Conservation (phyloP, 2,888 invertebrate genomes). For the Apamea epomidion region DNA sequence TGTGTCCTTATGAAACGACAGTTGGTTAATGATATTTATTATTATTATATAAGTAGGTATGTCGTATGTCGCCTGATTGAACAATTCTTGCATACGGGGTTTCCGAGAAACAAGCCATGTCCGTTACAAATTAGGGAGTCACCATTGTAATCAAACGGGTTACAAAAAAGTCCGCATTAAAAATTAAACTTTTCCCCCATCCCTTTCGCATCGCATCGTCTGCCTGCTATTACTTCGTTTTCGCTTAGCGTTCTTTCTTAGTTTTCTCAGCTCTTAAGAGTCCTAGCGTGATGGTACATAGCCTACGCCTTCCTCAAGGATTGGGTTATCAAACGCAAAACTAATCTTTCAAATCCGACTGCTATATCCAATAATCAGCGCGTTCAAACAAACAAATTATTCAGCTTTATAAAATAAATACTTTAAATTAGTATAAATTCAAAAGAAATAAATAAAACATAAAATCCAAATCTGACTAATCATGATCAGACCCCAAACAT, state of each 20-base stretch:
- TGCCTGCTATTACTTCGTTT: too few relatives aligned
- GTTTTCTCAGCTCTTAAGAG: background rate
- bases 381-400: background rate
- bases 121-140: constrained; percentile 5
- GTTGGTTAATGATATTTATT: constrained; percentile 21
- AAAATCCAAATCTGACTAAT: too few relatives aligned
- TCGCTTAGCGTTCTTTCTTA: background rate
- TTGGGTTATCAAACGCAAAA: background rate
- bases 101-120: background rate
- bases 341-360: background rate
- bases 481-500: background rate
- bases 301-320: background rate
- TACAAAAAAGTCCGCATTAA: background rate
- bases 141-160: background rate
- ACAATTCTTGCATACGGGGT: background rate
- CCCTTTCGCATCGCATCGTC: too few relatives aligned
- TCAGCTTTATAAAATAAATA: background rate
- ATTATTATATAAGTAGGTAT: constrained; percentile 9
- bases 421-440: background rate
- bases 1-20: constrained; percentile 24
- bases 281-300: background rate
- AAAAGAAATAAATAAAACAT: background rate
- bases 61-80: background rate
- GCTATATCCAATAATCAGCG: too few relatives aligned
- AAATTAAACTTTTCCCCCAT: background rate